Conservation (phyloP, 2,113 vertebrate species). For the Alouatta palliata region DNA sequence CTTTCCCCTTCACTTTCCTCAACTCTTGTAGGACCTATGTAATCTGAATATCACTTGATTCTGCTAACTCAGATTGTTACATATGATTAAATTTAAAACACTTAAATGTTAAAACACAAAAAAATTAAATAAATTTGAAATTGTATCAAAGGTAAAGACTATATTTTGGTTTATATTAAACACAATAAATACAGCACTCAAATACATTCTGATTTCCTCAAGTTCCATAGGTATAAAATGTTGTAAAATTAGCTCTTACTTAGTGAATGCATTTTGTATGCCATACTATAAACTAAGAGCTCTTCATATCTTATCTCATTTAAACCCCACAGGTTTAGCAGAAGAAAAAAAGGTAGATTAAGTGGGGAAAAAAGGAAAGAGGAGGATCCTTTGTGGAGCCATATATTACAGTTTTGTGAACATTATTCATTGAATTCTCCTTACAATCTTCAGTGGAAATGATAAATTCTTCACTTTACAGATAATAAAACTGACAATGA, state of each 20-base stretch:
- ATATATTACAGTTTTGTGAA: neutral
- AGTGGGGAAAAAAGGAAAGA: neutral
- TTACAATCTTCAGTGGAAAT: neutral
- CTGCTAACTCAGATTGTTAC: neutral
- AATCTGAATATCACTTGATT: neutral
- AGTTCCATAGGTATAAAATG: neutral
- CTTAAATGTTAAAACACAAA: neutral
- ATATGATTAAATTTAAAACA: neutral
- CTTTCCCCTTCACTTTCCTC: neutral
- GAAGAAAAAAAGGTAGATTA: neutral
- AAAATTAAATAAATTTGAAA: neutral
- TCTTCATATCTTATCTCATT: neutral
- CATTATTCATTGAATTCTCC: neutral
- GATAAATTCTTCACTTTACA: neutral
- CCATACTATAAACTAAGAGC: neutral
- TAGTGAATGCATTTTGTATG: neutral
- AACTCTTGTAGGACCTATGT: neutral
- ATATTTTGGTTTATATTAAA: neutral
- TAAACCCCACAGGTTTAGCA: neutral
- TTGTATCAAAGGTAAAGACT: neutral
- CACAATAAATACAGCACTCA: neutral
- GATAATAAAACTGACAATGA: neutral
- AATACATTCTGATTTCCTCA: neutral
- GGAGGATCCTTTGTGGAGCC: neutral
- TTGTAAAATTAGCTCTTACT: neutral